A percentile compares a stretch with the other conserved stretches of the same genome.
Conservation (phyloP, 2,113 vertebrate species). For the Myodes glareolus region DNA sequence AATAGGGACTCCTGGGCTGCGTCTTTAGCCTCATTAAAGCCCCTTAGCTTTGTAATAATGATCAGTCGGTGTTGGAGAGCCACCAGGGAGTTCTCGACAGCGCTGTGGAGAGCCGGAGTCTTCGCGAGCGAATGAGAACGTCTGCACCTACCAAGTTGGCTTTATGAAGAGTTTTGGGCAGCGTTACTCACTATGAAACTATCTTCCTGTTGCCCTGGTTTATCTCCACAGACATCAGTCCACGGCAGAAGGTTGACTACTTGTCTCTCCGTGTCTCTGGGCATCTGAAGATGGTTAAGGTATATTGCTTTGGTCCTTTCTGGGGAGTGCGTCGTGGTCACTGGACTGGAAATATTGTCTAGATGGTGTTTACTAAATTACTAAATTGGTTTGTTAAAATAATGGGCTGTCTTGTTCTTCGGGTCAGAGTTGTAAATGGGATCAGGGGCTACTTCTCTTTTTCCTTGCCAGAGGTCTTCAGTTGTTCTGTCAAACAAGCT, state of each 20-base stretch:
- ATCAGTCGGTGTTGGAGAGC: background rate
- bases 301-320: constrained; percentile 1
- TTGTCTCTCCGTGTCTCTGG: constrained; percentile 20
- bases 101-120: background rate
- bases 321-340: background rate
- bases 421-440: background rate
- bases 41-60: background rate
- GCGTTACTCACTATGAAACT: constrained; percentile 54
- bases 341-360: background rate
- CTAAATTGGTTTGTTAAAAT: background rate
- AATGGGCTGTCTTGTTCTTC: background rate
- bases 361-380: background rate
- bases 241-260: constrained; percentile 31
- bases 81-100: background rate
- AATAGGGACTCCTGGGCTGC: background rate
- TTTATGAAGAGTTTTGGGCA: constrained; percentile 69
- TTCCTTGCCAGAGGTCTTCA: background rate
- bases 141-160: constrained; percentile 52
- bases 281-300: constrained; percentile 43
- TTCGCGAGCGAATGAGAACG: constrained; percentile 1
- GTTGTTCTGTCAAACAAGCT: background rate
- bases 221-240: constrained; percentile 53
- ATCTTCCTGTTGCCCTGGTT: constrained; percentile 40
- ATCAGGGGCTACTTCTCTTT: background rate
- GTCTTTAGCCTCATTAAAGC: background rate